Evolutionary conservation across 2,113 vertebrate species (phyloP).

Genomic region (Anser cygnoides): DNA sequence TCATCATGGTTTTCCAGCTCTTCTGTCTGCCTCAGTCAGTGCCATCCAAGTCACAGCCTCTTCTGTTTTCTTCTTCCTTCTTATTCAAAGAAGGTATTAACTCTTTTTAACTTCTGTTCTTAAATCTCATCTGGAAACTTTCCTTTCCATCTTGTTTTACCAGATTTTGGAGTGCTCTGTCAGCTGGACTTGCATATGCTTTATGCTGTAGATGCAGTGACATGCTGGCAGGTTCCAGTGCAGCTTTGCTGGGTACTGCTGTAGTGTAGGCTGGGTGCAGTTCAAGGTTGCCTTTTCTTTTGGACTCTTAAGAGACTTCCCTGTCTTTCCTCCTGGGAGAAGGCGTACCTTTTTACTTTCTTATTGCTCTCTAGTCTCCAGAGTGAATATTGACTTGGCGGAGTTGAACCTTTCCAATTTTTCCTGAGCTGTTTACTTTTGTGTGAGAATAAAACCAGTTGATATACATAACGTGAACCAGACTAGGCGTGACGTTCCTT

Average conservation of each 20-base stretch:
- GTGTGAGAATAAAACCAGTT: background rate
- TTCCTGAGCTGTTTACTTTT: background rate
- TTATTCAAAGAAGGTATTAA: background rate
- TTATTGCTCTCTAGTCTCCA: background rate
- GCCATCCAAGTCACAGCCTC: background rate
- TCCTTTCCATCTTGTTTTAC: background rate
- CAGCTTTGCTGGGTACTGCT: accelerated
- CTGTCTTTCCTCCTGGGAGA: background rate
- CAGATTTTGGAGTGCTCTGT: background rate
- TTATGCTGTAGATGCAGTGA: background rate
- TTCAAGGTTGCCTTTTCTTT: background rate
- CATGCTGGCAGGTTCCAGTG: background rate
- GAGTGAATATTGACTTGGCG: background rate
- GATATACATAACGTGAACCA: background rate
- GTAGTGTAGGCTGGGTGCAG: background rate
- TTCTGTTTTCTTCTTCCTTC: background rate
- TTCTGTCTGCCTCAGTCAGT: background rate
- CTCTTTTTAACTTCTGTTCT: background rate
- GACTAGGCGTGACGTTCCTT: background rate
- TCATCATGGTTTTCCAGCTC: background rate
- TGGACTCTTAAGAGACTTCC: background rate
- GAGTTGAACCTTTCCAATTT: background rate
- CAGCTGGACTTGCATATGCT: background rate
- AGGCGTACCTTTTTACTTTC: background rate
- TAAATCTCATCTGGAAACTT: background rate